Percentiles rank a stretch among this genome's conserved stretches.
Conservation (phyloP, 2,888 invertebrate genomes). For the Theretra japonica region DNA sequence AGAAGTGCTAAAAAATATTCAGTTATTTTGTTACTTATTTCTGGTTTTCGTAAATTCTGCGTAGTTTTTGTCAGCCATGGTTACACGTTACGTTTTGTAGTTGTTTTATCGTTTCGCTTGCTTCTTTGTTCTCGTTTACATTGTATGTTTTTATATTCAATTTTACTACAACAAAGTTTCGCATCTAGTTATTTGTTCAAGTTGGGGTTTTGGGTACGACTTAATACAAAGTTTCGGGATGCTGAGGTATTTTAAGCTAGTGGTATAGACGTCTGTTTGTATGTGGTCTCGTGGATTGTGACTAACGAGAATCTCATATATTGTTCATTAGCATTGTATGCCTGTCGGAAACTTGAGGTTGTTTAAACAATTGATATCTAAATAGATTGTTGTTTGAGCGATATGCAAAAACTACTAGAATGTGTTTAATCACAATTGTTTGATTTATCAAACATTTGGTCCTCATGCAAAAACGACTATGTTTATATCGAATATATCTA, state of each 20-base stretch:
- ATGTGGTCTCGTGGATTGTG: background rate
- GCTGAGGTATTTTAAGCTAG: background rate
- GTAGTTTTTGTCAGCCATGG: background rate
- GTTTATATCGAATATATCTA: too few species aligned
- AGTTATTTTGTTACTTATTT: background rate
- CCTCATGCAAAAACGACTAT: too few species aligned
- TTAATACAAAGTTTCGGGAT: conserved; percentile 1
- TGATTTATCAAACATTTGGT: too few species aligned
- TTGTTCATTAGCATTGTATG: background rate
- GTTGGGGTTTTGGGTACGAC: background rate
- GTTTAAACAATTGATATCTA: background rate
- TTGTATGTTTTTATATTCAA: conserved; percentile 16
- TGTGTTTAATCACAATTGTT: too few species aligned
- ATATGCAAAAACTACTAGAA: too few species aligned
- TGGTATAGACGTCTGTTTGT: background rate
- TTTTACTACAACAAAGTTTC: background rate
- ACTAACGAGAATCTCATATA: background rate
- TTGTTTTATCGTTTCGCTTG: conserved; percentile 13
- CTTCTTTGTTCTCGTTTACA: conserved; percentile 13
- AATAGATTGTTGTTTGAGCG: background rate
- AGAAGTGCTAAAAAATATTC: conserved; percentile 5
- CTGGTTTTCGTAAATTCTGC: background rate
- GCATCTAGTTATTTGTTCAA: conserved; percentile 22
- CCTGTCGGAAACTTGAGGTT: background rate
- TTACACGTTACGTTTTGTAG: background rate